A percentile compares a stretch with the other conserved stretches of the same genome.
phyloP scores from a whole-genome alignment of 2,113 vertebrate genomes.

The Ageneiosus marmoratus region DNA sequence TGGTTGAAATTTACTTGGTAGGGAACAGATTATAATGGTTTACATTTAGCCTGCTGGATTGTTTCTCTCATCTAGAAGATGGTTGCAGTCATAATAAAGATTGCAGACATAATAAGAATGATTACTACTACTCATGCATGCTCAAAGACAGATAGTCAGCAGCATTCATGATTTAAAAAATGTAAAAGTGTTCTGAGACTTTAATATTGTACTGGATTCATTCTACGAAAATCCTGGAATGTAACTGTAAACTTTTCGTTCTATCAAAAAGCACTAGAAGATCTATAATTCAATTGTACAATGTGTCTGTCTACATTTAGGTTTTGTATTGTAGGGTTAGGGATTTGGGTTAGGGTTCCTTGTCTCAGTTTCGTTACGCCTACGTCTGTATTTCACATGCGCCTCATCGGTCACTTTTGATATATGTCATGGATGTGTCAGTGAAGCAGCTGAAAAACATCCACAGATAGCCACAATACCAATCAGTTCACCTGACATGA shows the following conservation, averaged over 20 bases:
- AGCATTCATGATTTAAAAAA: neutral
- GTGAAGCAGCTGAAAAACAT: neutral
- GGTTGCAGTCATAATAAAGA: neutral
- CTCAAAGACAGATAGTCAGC: neutral
- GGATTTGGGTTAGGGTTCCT: too few relatives aligned
- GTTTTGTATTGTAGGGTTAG: neutral
- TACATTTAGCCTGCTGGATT: neutral
- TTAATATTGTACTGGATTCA: neutral
- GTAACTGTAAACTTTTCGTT: neutral
- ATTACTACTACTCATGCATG: neutral
- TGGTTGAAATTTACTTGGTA: neutral
- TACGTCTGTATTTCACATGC: neutral
- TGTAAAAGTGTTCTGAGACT: neutral
- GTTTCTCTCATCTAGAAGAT: neutral
- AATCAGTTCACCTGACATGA: neutral
- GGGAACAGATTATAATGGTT: neutral
- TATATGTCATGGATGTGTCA: neutral
- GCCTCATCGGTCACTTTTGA: neutral
- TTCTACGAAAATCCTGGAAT: neutral
- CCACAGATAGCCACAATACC: neutral
- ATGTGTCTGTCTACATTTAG: neutral
- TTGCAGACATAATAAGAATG: neutral
- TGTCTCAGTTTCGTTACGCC: neutral
- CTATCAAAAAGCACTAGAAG: neutral
- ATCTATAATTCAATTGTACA: neutral